phyloP scores from a whole-genome alignment of 2,888 invertebrate genomes.

The Trichogramma dendrolimi region DNA sequence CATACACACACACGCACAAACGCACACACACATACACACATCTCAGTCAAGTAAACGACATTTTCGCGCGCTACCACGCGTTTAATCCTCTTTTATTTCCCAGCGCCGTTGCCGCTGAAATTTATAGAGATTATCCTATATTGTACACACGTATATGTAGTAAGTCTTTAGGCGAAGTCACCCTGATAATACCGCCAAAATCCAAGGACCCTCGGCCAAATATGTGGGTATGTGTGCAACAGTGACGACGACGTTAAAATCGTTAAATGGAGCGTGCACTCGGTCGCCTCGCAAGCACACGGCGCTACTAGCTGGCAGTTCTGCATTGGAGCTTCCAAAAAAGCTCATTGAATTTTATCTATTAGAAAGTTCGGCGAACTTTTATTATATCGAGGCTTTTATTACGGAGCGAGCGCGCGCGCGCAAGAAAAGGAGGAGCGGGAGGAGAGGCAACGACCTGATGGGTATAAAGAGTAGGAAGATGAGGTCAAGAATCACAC shows the following conservation, averaged over 20 bases:
- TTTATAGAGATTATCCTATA: no score
- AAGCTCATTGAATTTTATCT: constrained; percentile 25
- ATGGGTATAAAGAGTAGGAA: not conserved
- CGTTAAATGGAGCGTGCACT: constrained; percentile 19
- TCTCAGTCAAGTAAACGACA: not conserved
- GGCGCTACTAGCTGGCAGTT: no score
- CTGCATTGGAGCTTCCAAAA: not conserved
- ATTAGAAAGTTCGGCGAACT: constrained; percentile 32
- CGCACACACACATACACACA: not conserved
- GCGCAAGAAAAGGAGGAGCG: constrained; percentile 7
- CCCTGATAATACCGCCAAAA: no score
- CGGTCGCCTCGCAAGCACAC: not conserved
- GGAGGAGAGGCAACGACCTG: not conserved
- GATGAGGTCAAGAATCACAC: no score
- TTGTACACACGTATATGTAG: no score
- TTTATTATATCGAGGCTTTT: constrained; percentile 34
- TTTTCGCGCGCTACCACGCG: not conserved
- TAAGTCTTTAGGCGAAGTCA: no score
- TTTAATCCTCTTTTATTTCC: not conserved
- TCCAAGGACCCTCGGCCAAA: no score
- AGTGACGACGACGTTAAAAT: constrained; percentile 5
- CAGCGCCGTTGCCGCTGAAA: no score
- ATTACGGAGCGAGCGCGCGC: constrained; percentile 25
- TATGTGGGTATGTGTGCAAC: no score
- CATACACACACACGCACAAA: not conserved